Evolutionary conservation across 2,113 vertebrate species (phyloP).

Genomic region (Anas platyrhynchos): DNA sequence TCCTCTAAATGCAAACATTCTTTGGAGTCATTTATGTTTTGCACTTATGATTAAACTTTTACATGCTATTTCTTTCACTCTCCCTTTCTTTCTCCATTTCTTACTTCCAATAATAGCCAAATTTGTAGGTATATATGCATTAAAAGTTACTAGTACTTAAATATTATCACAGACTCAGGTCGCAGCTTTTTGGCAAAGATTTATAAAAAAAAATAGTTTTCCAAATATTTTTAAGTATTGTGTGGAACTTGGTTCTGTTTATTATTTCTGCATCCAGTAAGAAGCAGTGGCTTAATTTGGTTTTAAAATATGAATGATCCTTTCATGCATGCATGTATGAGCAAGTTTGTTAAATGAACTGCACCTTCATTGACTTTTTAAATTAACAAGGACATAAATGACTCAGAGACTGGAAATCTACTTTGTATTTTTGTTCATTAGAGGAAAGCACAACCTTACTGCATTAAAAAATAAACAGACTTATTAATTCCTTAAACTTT

Average conservation of each 20-base stretch:
- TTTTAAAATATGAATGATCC: neutral
- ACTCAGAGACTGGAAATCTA: neutral
- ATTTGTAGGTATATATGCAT: rapidly evolving
- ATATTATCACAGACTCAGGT: neutral
- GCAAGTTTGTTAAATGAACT: neutral
- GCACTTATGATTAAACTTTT: neutral
- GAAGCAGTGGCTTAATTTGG: neutral
- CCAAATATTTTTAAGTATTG: neutral
- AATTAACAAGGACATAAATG: neutral
- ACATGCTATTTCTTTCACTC: neutral
- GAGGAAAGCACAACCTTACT: neutral
- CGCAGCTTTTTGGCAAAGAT: neutral
- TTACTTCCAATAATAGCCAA: neutral
- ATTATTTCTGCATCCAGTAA: neutral
- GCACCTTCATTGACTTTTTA: neutral
- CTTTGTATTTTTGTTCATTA: neutral
- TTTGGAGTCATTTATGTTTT: neutral
- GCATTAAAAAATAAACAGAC: neutral
- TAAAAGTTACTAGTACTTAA: neutral
- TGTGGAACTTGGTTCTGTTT: neutral
- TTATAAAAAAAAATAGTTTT: neutral
- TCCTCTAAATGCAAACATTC: neutral
- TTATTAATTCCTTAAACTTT: conserved; percentile 8
- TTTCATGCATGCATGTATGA: neutral
- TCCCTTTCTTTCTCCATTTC: neutral